A percentile compares a stretch with the other conserved stretches of the same genome.
Evolutionary conservation across 2,888 invertebrate species (phyloP).

Genomic region (Antheraea assamensis): DNA sequence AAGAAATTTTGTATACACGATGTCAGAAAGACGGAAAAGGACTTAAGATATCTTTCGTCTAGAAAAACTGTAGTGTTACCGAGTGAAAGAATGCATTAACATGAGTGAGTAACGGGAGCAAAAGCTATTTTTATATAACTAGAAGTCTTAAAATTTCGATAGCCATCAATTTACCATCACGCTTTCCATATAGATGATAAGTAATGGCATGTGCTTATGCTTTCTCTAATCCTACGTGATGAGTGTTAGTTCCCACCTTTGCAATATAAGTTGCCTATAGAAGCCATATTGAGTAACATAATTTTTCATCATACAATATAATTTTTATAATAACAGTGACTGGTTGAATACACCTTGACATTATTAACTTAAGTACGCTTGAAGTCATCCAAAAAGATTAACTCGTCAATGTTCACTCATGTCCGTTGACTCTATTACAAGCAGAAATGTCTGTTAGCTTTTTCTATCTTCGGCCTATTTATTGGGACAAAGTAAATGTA

Average conservation of each 20-base stretch:
- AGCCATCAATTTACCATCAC: neutral
- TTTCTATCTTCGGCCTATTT: neutral
- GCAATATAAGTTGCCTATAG: neutral
- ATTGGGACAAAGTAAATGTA: neutral
- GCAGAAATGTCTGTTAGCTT: neutral
- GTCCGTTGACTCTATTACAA: neutral
- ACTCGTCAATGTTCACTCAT: neutral
- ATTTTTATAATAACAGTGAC: slow-evolving; percentile 4
- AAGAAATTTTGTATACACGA: no score
- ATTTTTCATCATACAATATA: neutral
- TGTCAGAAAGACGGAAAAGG: no score
- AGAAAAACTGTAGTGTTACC: no score
- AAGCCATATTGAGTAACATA: neutral
- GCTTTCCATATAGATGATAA: neutral
- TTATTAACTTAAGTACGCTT: slow-evolving; percentile 6
- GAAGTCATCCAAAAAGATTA: slow-evolving; percentile 10
- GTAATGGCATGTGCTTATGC: neutral
- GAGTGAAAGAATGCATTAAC: no score
- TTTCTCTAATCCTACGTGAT: neutral
- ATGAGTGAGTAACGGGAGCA: no score
- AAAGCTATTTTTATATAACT: neutral
- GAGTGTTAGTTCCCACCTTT: neutral
- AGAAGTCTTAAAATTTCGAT: neutral
- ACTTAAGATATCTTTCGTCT: no score
- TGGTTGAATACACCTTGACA: slow-evolving; percentile 1